Base-by-base conservation (phyloP, 1,140 invertebrate species). In the Antheraea mylitta region DNA sequence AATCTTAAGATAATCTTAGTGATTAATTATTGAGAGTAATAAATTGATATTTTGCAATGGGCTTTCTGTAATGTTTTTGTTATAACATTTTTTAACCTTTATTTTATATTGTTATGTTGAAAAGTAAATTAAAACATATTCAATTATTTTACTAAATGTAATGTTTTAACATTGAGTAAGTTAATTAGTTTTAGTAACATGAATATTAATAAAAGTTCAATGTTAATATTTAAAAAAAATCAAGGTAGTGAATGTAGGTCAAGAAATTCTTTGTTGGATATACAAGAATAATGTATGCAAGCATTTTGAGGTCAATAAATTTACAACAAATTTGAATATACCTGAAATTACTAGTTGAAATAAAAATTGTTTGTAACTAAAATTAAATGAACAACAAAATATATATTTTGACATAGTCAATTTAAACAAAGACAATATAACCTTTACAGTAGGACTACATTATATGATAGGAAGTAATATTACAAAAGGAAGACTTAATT, bases 401-500 rank as follows among this genome's bases (percentile, higher is more conserved):
- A 6, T 16, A 53, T 3, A 22, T 22, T 60, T 60, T 60, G 10
- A 42, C n/a, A 64, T 6, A 42, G 5, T 42, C 16, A 59, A 48
- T 74, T n/a, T 36, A 73, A 67, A 72, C 58, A 74, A 73, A 69
- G 67, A 67, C 30, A 38, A 30, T 70, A 70, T 72, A 72, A 72
- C 71, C 38, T 76, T 80, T 79, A 79, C 68, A 79, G 77, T 80
- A 74, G 72, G 71, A 79, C 70, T 70, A 74, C 67, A 77, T 79
- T 78, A 76, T 82, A 74, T 82, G 74, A 84, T 87, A 87, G 87
- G 86, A 89, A 90, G 83, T 89, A 30, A 2, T n/a, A 78, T 76
- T 84, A 70, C 80, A 83, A 82, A 85, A 86, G 87, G 89, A 89
- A 89, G 83, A 85, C 74, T 80, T 89, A 89, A 89, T 91, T 89